phyloP scores from a whole-genome alignment of 2,888 invertebrate genomes.

The Nomada fabriciana region DNA sequence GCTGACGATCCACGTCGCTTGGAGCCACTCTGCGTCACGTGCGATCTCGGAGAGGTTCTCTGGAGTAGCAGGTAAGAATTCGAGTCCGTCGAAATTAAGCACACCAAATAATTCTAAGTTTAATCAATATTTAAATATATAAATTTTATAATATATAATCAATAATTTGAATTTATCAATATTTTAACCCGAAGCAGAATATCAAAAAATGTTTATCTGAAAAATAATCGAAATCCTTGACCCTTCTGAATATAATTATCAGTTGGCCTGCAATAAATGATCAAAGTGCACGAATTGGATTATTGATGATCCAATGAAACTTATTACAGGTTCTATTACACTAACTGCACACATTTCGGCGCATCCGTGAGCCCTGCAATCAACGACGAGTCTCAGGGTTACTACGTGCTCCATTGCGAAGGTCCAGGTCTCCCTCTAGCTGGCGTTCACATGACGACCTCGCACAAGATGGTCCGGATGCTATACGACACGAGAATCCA shows the following conservation, averaged over 20 bases:
- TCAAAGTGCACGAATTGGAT: no score
- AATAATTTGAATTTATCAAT: no score
- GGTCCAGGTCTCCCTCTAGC: slow-evolving; percentile 96
- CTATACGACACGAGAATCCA: slow-evolving; percentile 89
- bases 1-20: slow-evolving; percentile 88
- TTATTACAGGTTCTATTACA: slow-evolving; percentile 87
- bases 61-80: slow-evolving; percentile 89
- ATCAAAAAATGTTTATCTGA: no score
- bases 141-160: no score
- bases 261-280: no score
- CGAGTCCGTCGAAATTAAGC: neutral
- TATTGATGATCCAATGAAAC: neutral
- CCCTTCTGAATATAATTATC: no score
- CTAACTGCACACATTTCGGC: slow-evolving; percentile 94
- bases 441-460: slow-evolving; percentile 90
- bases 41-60: slow-evolving; percentile 90
- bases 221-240: no score
- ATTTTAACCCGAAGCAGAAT: no score
- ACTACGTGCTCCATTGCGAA: slow-evolving; percentile 94
- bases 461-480: slow-evolving; percentile 91
- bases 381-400: slow-evolving; percentile 73
- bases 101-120: no score
- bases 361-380: slow-evolving; percentile 88
- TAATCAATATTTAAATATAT: no score
- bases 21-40: slow-evolving; percentile 94